A percentile compares a stretch with the other conserved stretches of the same genome.
phyloP scores from a whole-genome alignment of 2,797 vertebrate genomes.

The Clarias platycephalus region DNA sequence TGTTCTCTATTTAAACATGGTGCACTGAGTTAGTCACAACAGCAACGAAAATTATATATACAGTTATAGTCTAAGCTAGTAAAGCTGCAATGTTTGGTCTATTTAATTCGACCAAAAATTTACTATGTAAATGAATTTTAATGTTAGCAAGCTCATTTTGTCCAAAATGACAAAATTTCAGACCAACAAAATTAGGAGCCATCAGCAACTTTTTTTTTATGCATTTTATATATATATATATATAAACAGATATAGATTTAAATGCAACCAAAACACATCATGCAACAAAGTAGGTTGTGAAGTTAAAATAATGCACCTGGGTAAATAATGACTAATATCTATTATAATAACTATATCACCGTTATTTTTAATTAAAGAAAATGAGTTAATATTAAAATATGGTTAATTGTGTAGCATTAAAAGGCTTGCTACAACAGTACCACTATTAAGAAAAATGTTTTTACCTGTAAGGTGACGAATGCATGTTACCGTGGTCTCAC shows the following conservation, averaged over 20 bases:
- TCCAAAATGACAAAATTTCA: too few species aligned
- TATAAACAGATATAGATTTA: not conserved
- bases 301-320: not conserved
- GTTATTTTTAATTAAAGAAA: not conserved
- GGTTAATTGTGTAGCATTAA: not conserved
- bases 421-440: not conserved
- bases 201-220: too few species aligned
- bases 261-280: not conserved
- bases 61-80: not conserved
- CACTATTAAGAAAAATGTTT: not conserved
- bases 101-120: not conserved
- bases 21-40: not conserved
- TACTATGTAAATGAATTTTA: not conserved
- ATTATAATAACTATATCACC: not conserved
- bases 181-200: not conserved
- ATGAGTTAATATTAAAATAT: not conserved
- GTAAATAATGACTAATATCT: not conserved
- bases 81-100: not conserved
- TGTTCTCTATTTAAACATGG: conserved; percentile 2
- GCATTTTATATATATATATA: too few species aligned
- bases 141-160: not conserved
- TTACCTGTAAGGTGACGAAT: not conserved
- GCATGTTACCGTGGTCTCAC: not conserved
- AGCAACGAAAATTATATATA: not conserved
- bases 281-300: not conserved